A percentile compares a stretch with the other conserved stretches of the same genome.
Conservation (phyloP, 2,888 invertebrate genomes). For the Erpobdella octoculata region DNA sequence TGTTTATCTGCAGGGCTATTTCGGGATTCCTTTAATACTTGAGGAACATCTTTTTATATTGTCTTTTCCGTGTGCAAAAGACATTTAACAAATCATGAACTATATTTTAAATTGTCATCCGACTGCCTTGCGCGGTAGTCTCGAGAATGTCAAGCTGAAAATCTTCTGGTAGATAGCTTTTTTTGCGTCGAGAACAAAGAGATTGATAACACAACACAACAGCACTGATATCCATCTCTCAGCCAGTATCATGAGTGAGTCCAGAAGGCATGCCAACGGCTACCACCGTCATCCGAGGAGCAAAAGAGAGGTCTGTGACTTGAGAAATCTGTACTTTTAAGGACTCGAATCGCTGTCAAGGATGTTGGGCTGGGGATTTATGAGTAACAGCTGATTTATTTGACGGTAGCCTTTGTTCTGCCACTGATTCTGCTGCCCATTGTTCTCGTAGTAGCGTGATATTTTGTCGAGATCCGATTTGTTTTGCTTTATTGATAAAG, state of each 20-base stretch:
- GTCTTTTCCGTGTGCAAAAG: neutral
- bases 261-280: constrained; percentile 15
- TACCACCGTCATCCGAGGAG: constrained; percentile 13
- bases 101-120: neutral
- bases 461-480: no score
- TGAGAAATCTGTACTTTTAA: no score
- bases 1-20: constrained; percentile 6
- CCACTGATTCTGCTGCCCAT: no score
- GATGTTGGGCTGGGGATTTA: no score
- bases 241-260: constrained; percentile 7
- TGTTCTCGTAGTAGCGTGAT: no score
- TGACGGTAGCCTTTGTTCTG: no score
- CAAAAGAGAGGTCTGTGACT: constrained; percentile 17
- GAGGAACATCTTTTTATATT: neutral
- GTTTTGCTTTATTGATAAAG: no score
- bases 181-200: constrained; percentile 6
- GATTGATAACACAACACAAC: neutral
- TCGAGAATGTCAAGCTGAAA: constrained; percentile 4
- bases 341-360: no score
- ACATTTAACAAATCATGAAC: neutral
- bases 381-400: no score
- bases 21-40: neutral
- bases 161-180: neutral
- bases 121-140: neutral
- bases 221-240: no score